Conservation (phyloP, 2,888 invertebrate species). For the Diaperis boleti region DNA sequence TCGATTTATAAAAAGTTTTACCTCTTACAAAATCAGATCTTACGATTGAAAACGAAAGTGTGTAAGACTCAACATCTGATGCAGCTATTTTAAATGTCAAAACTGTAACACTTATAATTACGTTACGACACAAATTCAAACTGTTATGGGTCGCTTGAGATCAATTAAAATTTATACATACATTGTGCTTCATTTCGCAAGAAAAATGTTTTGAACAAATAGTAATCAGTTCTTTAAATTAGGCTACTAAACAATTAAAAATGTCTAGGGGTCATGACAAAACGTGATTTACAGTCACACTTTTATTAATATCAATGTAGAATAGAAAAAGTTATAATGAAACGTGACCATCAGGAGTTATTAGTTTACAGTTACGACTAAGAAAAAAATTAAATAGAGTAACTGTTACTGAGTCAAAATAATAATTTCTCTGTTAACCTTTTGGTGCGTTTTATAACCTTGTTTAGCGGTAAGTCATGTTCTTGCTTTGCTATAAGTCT, state of each 20-base stretch:
- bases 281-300: too few species aligned
- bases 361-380: constrained; percentile 2
- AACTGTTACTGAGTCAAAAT: constrained; percentile 33
- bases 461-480: constrained; percentile 46
- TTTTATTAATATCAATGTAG: too few species aligned
- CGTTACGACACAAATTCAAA: constrained; percentile 41
- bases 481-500: constrained; percentile 38
- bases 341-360: constrained; percentile 2
- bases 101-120: constrained; percentile 49
- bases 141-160: constrained; percentile 43
- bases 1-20: constrained; percentile 15
- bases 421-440: constrained; percentile 45
- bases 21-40: constrained; percentile 41
- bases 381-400: constrained; percentile 10
- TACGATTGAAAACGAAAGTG: constrained; percentile 44
- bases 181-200: constrained; percentile 27
- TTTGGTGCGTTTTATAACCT: constrained; percentile 46
- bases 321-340: background rate
- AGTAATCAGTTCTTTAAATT: too few species aligned
- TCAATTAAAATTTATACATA: constrained; percentile 38
- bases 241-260: too few species aligned
- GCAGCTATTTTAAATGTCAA: constrained; percentile 51
- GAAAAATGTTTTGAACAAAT: constrained; percentile 12
- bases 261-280: too few species aligned
- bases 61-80: constrained; percentile 46